Evolutionary conservation across 2,113 vertebrate genomes (phyloP), one percentile per base, ranked within the genome.

Genomic region (Megaceryle torquata): DNA sequence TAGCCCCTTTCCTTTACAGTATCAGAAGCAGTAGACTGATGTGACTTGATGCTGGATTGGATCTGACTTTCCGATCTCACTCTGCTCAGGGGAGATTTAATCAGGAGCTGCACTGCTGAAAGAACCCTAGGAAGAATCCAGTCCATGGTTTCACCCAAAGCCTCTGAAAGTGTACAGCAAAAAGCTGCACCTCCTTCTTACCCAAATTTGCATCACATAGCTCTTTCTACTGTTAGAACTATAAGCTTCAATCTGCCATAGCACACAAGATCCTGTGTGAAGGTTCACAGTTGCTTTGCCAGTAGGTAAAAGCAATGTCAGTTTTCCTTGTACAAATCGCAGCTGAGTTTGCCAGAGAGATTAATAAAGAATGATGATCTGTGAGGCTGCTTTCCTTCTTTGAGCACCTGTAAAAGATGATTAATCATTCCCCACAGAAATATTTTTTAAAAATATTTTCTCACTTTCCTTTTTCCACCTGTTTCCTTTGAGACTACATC

Each of bases 301-400:
- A 78, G 76, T 65, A 88, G 71, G 71, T 90, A 89, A 96, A 91
- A 95, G 6, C 29, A 57, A 60, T 64, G 51, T 71, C 46, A 43
- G 35, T 64, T 81, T 93, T 88, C 46, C 37, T 65, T 63, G 53
- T 37, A 67, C 54, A 93, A 68, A 64, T 54, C 86, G 59, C 65
- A 86, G 13, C 60, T 71, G 60, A 74, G 68, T 56, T 80, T 5
- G 5, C 51, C 70, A 37, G 26, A 78, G 39, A 88, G 64, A 77
- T 81, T 94, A 91, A 93, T 95, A 88, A 71, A 86, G 71, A 88
- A 78, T 74, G 46, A 75, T 67, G 82, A 60, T 75, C 64, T 86
- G 33, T 63, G 54, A 83, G 64, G 28, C n/a, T 84, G 26, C 64
- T 85, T 64, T 43, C 64, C 24, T 63, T 86, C 69, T 88, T 87